Evolutionary conservation across 2,888 invertebrate genomes (phyloP).

Genomic region (Aradus depressus): DNA sequence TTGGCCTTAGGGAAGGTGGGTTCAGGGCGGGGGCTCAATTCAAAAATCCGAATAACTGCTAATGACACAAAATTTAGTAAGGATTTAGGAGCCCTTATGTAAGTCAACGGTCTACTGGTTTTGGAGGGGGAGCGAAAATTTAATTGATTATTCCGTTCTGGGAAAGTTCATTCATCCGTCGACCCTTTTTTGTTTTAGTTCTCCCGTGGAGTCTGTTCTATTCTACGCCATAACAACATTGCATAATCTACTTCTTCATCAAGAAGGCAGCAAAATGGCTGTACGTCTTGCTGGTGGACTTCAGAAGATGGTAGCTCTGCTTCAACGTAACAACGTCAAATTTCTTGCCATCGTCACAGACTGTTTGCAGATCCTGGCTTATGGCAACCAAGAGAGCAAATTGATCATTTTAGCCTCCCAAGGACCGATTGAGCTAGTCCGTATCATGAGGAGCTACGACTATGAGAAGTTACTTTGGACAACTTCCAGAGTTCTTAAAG

Average conservation of each 20-base stretch:
- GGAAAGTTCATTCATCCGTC: no score
- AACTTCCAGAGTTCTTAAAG: slow-evolving; percentile 94
- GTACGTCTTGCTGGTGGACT: slow-evolving; percentile 92
- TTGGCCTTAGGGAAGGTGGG: no score
- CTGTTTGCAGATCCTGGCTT: slow-evolving; percentile 94
- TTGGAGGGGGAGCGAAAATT: no score
- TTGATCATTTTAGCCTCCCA: slow-evolving; percentile 91
- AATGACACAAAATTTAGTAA: no score
- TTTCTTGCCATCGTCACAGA: slow-evolving; percentile 97
- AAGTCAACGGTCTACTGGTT: no score
- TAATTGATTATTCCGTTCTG: no score
- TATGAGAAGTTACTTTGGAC: slow-evolving; percentile 99
- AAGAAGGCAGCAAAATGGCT: slow-evolving; percentile 97
- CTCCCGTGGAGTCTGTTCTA: slow-evolving; percentile 90
- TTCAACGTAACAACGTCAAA: slow-evolving; percentile 94
- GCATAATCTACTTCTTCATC: slow-evolving; percentile 92
- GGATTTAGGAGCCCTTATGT: no score
- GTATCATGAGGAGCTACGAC: slow-evolving; percentile 93
- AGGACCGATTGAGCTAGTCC: slow-evolving; percentile 90
- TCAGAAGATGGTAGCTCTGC: slow-evolving; percentile 94
- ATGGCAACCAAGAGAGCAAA: slow-evolving; percentile 96
- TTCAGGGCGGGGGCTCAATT: no score
- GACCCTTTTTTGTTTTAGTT: slow-evolving; percentile 42
- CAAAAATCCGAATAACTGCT: no score
- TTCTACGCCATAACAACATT: slow-evolving; percentile 98